phyloP scores from a whole-genome alignment of 2,113 vertebrate genomes.

The Tyto alba region DNA sequence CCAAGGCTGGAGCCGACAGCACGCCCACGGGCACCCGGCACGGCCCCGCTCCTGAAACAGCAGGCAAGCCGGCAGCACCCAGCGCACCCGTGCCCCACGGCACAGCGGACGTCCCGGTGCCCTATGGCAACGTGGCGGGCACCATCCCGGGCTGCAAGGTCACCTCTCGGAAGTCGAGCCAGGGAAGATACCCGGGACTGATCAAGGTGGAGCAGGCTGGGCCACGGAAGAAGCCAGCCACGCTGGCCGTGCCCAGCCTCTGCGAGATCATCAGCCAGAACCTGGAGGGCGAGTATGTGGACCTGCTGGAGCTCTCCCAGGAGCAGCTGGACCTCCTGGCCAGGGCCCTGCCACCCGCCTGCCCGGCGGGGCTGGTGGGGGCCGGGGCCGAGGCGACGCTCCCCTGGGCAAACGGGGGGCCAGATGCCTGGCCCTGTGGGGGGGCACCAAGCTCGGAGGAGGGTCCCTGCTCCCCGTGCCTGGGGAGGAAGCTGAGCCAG shows the following conservation, averaged over 20 bases:
- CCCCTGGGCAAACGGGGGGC: neutral
- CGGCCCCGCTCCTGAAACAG: neutral
- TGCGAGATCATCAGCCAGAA: conserved; percentile 71
- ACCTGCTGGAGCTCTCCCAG: conserved; percentile 81
- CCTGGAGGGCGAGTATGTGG: conserved; percentile 83
- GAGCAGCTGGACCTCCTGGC: neutral
- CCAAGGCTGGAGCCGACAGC: conserved; percentile 2
- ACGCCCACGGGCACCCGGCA: neutral
- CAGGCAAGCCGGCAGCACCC: neutral
- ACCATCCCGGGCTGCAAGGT: conserved; percentile 68
- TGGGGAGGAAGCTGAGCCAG: conserved; percentile 65
- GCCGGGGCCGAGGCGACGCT: neutral
- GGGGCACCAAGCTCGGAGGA: conserved; percentile 64
- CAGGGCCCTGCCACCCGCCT: neutral
- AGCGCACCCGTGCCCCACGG: neutral
- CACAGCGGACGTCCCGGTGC: neutral
- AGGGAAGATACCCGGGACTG: conserved; percentile 64
- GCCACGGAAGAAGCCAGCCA: neutral
- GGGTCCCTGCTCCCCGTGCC: conserved; percentile 70
- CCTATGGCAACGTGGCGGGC: neutral
- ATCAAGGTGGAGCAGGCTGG: conserved; percentile 71
- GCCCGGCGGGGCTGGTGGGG: fast-evolving
- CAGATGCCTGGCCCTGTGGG: conserved; percentile 13
- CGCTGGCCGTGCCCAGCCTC: conserved; percentile 68
- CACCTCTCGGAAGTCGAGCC: conserved; percentile 51